These are phyloP conservation scores for Syrphus vitripennis DNA, from an alignment of 2,888 invertebrate genomes.

Conservation along the genomic window DNA sequence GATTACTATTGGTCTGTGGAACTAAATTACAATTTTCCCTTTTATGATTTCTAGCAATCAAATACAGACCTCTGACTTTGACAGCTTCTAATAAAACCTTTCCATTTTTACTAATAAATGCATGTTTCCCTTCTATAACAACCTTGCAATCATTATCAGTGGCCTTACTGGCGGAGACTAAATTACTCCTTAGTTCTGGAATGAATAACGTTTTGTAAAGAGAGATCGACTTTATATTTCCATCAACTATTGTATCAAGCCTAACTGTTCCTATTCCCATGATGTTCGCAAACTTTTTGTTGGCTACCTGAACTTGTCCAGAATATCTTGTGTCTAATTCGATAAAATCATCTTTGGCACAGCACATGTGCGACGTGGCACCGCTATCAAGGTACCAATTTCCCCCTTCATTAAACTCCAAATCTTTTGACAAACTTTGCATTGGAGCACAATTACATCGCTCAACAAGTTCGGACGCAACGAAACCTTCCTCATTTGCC, in stretches of 20 bases:
- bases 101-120: background rate
- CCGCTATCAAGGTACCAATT: background rate
- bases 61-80: conserved; percentile 6
- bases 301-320: no score
- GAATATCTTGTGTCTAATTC: no score
- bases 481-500: no score
- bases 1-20: conserved; percentile 1
- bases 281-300: conserved; percentile 9
- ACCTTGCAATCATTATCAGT: background rate
- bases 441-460: no score
- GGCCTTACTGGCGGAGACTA: no score
- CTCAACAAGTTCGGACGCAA: no score
- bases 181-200: background rate
- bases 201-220: background rate
- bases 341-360: no score
- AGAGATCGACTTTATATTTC: background rate
- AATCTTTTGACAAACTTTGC: no score
- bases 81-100: background rate
- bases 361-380: background rate
- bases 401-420: background rate
- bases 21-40: background rate
- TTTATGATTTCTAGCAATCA: background rate
- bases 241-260: conserved; percentile 2
- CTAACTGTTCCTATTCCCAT: conserved; percentile 6
- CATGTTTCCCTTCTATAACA: background rate